These are phyloP conservation scores for Aulostomus chinensis DNA, from an alignment of 2,797 vertebrate species.

Conservation along the genomic window DNA sequence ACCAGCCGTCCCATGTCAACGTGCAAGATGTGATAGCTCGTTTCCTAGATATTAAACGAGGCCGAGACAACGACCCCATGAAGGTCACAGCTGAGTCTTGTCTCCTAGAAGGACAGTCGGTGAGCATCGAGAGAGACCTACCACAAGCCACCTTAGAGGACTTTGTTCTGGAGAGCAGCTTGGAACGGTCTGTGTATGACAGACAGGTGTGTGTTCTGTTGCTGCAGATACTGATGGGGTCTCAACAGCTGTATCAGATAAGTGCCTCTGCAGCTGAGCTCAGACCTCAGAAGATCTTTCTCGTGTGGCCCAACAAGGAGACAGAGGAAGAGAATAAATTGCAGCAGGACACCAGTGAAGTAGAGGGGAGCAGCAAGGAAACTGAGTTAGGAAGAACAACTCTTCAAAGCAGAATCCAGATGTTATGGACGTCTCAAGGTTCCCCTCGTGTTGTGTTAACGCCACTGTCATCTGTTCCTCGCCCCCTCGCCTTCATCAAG, in stretches of 20 bases:
- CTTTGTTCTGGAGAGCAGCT: slow-evolving; percentile 63
- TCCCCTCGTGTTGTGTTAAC: slow-evolving; percentile 77
- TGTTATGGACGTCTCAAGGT: slow-evolving; percentile 59
- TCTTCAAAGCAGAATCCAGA: slow-evolving; percentile 31
- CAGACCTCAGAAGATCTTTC: slow-evolving; percentile 69
- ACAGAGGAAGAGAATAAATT: fast-evolving
- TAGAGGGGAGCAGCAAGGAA: neutral
- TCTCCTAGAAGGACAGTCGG: slow-evolving; percentile 46
- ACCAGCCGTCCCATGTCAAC: slow-evolving; percentile 63
- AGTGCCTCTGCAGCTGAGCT: slow-evolving; percentile 55
- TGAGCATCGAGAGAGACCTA: slow-evolving; percentile 74
- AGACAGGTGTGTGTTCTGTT: slow-evolving; percentile 78
- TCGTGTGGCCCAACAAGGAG: slow-evolving; percentile 64
- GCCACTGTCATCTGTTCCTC: slow-evolving; percentile 10
- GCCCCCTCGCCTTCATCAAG: slow-evolving; percentile 50
- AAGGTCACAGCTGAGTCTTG: slow-evolving; percentile 40
- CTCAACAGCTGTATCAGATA: slow-evolving; percentile 68
- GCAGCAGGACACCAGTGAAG: neutral
- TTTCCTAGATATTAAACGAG: slow-evolving; percentile 62
- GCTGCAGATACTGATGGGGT: slow-evolving; percentile 80
- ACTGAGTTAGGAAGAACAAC: neutral
- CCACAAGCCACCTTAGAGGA: slow-evolving; percentile 78
- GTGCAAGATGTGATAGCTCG: slow-evolving; percentile 64
- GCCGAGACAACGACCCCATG: no score
- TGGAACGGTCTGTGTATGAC: slow-evolving; percentile 64